A percentile compares a stretch with the other conserved stretches of the same genome.
Evolutionary conservation across 2,797 vertebrate species (phyloP).

Genomic region (Gallinago nigripennis): DNA sequence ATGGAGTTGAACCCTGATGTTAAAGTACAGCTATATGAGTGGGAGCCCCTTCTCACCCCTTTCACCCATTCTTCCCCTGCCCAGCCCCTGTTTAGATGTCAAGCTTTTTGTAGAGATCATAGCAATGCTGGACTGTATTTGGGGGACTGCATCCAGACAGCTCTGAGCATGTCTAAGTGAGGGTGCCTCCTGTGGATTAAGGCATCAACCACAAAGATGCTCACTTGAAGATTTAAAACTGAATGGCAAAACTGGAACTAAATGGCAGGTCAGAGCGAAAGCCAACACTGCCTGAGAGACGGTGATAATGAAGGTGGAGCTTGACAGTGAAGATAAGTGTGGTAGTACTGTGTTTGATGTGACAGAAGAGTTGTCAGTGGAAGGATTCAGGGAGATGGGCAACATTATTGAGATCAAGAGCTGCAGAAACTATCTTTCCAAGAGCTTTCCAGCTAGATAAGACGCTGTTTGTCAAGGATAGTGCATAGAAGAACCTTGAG

Average conservation of each 20-base stretch:
- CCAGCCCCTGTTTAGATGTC: background rate
- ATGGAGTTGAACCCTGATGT: background rate
- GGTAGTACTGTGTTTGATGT: background rate
- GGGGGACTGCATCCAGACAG: background rate
- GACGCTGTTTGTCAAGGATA: background rate
- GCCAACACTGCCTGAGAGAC: background rate
- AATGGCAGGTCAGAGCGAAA: background rate
- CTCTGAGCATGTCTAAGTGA: background rate
- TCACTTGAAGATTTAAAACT: background rate
- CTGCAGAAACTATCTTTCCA: background rate
- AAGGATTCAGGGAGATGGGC: background rate
- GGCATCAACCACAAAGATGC: background rate
- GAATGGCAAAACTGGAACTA: background rate
- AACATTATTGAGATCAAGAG: background rate
- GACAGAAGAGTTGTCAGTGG: background rate
- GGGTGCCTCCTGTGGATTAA: background rate
- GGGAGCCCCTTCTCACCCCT: background rate
- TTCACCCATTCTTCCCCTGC: background rate
- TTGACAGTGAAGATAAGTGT: background rate
- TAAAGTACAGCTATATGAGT: background rate
- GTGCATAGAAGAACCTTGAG: background rate
- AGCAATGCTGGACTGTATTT: background rate
- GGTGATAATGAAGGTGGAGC: background rate
- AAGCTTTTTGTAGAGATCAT: background rate
- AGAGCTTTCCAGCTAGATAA: background rate